Evolutionary conservation across 1,140 invertebrate genomes (phyloP).

Genomic region (Liolophura sinensis): DNA sequence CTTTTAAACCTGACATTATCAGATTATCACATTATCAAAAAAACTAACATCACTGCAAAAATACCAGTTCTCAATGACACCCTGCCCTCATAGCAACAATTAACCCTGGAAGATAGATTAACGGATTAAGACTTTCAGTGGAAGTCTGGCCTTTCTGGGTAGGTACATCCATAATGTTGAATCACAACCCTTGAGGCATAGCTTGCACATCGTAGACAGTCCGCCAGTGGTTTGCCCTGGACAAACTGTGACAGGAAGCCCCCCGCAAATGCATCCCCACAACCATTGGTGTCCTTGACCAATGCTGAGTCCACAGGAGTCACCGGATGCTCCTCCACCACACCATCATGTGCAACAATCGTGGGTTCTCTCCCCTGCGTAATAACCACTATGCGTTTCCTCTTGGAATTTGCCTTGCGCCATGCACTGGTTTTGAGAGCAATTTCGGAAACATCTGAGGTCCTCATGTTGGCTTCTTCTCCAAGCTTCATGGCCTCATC

Average conservation of each 20-base stretch:
- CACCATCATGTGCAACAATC: constrained; percentile 70
- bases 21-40: too few relatives aligned
- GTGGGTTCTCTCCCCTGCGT: constrained; percentile 90
- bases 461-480: constrained; percentile 71
- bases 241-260: constrained; percentile 92
- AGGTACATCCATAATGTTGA: constrained; percentile 52
- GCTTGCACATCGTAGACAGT: constrained; percentile 81
- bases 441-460: constrained; percentile 80
- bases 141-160: constrained; percentile 43
- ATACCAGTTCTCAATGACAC: too few relatives aligned
- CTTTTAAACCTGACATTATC: too few relatives aligned
- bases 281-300: constrained; percentile 89
- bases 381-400: constrained; percentile 75
- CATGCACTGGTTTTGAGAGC: constrained; percentile 75
- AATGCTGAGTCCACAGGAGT: constrained; percentile 29
- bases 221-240: constrained; percentile 72
- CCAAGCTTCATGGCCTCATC: constrained; percentile 84
- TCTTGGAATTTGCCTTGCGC: constrained; percentile 75
- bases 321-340: constrained; percentile 35
- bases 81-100: too few relatives aligned
- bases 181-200: constrained; percentile 54
- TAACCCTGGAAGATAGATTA: too few relatives aligned
- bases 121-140: constrained; percentile 7
- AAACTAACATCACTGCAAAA: too few relatives aligned
- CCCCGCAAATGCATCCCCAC: constrained; percentile 97